phyloP scores from a whole-genome alignment of 2,888 invertebrate genomes.

The Tinea semifulvella region DNA sequence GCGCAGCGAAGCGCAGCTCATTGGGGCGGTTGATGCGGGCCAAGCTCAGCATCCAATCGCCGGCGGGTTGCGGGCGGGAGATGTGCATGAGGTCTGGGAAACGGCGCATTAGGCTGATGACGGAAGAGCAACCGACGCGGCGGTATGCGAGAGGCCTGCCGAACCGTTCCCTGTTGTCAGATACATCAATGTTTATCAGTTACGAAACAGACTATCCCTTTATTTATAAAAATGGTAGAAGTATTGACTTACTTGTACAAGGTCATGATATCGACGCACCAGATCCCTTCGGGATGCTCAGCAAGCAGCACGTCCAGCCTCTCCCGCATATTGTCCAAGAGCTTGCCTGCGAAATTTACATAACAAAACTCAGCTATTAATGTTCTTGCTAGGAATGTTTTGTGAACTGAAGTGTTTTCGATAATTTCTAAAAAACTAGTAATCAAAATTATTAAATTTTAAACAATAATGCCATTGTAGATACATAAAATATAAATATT shows the following conservation, averaged over 20 bases:
- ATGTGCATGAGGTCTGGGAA: constrained; percentile 27
- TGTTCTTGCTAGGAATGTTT: too few species aligned
- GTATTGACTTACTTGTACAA: constrained; percentile 61
- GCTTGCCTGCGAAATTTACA: too few species aligned
- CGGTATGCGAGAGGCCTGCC: constrained; percentile 21
- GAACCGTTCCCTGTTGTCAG: too few species aligned
- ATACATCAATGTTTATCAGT: too few species aligned
- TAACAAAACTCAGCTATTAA: too few species aligned
- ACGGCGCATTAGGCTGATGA: constrained; percentile 33
- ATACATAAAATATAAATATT: too few species aligned
- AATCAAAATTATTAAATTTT: too few species aligned
- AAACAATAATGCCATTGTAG: too few species aligned
- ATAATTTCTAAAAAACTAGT: too few species aligned
- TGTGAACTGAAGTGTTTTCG: too few species aligned
- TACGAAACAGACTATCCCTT: too few species aligned
- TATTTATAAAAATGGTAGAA: too few species aligned
- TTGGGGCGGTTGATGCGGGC: constrained; percentile 17
- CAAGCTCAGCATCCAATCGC: constrained; percentile 20
- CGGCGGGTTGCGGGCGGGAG: constrained; percentile 19
- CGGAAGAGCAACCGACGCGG: constrained; percentile 38
- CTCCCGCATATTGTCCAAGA: neutral
- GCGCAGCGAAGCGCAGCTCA: constrained; percentile 15
- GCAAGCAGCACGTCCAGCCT: constrained; percentile 14
- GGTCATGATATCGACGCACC: constrained; percentile 48
- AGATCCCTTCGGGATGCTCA: constrained; percentile 47